Percentiles rank a stretch among this genome's conserved stretches.
These are phyloP conservation scores for Leptinotarsa peninsularis DNA, from an alignment of 2,888 invertebrate species.

Conservation along the genomic window DNA sequence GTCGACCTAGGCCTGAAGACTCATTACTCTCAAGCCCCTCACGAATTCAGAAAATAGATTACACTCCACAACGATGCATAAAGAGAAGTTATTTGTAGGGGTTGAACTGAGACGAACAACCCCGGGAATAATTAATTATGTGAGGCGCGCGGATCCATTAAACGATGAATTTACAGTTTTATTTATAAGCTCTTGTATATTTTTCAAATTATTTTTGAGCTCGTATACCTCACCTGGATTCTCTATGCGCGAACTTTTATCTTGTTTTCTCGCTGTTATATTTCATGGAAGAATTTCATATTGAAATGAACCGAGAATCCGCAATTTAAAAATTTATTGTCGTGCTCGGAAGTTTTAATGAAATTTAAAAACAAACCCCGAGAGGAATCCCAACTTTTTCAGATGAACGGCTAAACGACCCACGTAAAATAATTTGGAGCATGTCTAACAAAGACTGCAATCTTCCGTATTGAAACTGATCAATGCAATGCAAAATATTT, in stretches of 20 bases:
- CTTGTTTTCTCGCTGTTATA: background rate
- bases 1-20: slow-evolving; percentile 18
- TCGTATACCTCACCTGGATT: slow-evolving; percentile 15
- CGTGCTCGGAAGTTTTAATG: slow-evolving; percentile 8
- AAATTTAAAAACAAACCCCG: slow-evolving; percentile 9
- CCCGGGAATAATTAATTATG: slow-evolving; percentile 17
- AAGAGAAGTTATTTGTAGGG: slow-evolving; percentile 33
- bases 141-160: slow-evolving; percentile 8
- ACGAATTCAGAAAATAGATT: slow-evolving; percentile 32
- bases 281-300: slow-evolving; percentile 8
- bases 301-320: slow-evolving; percentile 12
- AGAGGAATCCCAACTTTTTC: slow-evolving; percentile 2
- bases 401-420: background rate
- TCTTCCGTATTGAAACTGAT: background rate
- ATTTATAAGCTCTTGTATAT: slow-evolving; percentile 16
- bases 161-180: slow-evolving; percentile 12
- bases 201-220: slow-evolving; percentile 12
- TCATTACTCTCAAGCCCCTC: slow-evolving; percentile 27
- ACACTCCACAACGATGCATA: slow-evolving; percentile 35
- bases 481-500: background rate
- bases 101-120: slow-evolving; percentile 24
- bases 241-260: slow-evolving; percentile 8
- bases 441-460: background rate
- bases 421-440: background rate
- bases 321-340: slow-evolving; percentile 11